phyloP scores from a whole-genome alignment of 2,888 invertebrate species.

The Rhodophaea formosa region DNA sequence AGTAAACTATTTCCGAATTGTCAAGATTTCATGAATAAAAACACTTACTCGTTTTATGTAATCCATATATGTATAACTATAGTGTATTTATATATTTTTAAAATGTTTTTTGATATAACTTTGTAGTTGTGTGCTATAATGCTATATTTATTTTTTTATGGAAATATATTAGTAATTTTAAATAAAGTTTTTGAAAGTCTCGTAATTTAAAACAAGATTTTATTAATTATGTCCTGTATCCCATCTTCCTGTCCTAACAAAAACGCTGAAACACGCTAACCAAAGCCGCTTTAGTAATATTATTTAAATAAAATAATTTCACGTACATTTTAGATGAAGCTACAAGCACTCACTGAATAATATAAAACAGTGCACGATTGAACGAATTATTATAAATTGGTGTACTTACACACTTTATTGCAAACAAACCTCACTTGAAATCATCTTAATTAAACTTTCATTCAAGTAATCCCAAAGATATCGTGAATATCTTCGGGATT shows the following conservation, averaged over 20 bases:
- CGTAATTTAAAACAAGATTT: conserved; percentile 34
- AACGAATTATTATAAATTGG: background rate
- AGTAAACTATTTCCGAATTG: background rate
- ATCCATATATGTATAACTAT: background rate
- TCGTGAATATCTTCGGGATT: too few relatives aligned
- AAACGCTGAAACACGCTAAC: background rate
- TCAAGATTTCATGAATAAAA: background rate
- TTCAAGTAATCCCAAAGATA: too few relatives aligned
- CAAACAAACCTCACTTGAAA: background rate
- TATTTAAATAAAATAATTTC: background rate
- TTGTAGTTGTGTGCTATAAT: conserved; percentile 48
- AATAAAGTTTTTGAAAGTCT: conserved; percentile 48
- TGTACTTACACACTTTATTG: background rate
- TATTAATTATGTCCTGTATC: conserved; percentile 23
- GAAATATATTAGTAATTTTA: conserved; percentile 47
- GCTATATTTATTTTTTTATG: conserved; percentile 68
- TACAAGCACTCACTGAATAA: conserved; percentile 3
- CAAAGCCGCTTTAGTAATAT: background rate
- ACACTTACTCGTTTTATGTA: background rate
- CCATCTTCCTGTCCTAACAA: background rate
- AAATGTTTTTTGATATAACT: conserved; percentile 13
- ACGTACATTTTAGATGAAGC: background rate
- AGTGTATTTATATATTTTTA: conserved; percentile 7
- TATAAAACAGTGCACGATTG: background rate
- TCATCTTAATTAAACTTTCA: too few relatives aligned